Evolutionary conservation across 2,113 vertebrate genomes (phyloP).

Genomic region (Acrocephalus arundinaceus): DNA sequence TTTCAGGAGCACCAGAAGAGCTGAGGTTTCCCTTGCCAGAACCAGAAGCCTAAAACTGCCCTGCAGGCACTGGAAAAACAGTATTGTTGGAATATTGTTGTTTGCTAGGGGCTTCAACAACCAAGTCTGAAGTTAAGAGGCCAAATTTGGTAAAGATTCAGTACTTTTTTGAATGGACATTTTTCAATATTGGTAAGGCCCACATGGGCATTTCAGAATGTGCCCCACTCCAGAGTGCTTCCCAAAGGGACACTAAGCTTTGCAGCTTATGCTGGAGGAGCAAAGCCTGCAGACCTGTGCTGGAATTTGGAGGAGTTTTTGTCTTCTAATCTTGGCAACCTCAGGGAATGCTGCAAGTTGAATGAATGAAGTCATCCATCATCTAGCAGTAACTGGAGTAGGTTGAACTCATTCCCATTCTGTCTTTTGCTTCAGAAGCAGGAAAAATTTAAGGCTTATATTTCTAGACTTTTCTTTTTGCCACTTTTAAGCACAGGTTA

Average conservation of each 20-base stretch:
- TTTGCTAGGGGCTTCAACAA: not conserved
- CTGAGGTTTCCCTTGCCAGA: not conserved
- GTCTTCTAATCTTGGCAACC: not conserved
- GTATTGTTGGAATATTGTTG: not conserved
- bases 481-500: not conserved
- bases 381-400: not conserved
- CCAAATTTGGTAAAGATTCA: not conserved
- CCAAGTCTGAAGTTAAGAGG: not conserved
- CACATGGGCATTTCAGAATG: not conserved
- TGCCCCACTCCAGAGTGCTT: not conserved
- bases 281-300: not conserved
- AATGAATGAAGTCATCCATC: slow-evolving; percentile 21
- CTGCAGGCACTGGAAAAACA: not conserved
- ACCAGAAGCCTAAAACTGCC: not conserved
- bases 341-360: not conserved
- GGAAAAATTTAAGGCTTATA: not conserved
- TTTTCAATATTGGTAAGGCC: not conserved
- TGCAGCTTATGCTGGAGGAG: not conserved
- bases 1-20: not conserved
- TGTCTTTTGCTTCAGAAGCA: slow-evolving; percentile 4
- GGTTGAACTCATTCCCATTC: not conserved
- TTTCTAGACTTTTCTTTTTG: not conserved
- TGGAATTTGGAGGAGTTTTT: not conserved
- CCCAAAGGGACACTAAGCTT: not conserved
- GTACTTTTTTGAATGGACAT: not conserved